These are phyloP conservation scores for Falco concolor DNA, from an alignment of 2,797 vertebrate species.

Conservation along the genomic window DNA sequence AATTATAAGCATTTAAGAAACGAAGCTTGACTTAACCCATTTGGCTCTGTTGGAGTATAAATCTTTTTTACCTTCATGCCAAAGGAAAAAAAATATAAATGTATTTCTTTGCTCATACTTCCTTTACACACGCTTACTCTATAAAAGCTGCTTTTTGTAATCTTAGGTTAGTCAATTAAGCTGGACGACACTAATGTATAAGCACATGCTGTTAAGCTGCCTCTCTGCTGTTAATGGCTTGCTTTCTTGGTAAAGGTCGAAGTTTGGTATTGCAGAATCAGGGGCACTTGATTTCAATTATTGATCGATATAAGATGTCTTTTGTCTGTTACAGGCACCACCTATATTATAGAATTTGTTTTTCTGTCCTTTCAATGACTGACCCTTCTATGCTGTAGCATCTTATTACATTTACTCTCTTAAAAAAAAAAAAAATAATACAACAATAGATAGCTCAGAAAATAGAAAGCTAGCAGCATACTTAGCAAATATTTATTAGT, in stretches of 20 bases:
- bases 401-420: neutral
- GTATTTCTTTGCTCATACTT: neutral
- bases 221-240: constrained; percentile 5
- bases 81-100: neutral
- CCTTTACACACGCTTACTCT: neutral
- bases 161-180: neutral
- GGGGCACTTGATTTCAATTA: constrained; percentile 11
- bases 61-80: neutral
- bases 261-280: neutral
- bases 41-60: neutral
- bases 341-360: neutral
- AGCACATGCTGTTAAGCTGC: neutral
- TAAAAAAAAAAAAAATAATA: neutral
- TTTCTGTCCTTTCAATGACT: neutral
- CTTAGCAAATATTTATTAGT: neutral
- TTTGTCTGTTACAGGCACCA: neutral
- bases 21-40: constrained; percentile 54
- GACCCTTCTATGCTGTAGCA: neutral
- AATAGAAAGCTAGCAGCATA: neutral
- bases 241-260: neutral
- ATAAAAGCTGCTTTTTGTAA: constrained; percentile 14
- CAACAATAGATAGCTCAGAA: neutral
- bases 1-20: constrained; percentile 9
- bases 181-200: neutral
- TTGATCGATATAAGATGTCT: neutral